These are phyloP conservation scores for Ia io DNA, from an alignment of 2,113 vertebrate species.

Conservation along the genomic window DNA sequence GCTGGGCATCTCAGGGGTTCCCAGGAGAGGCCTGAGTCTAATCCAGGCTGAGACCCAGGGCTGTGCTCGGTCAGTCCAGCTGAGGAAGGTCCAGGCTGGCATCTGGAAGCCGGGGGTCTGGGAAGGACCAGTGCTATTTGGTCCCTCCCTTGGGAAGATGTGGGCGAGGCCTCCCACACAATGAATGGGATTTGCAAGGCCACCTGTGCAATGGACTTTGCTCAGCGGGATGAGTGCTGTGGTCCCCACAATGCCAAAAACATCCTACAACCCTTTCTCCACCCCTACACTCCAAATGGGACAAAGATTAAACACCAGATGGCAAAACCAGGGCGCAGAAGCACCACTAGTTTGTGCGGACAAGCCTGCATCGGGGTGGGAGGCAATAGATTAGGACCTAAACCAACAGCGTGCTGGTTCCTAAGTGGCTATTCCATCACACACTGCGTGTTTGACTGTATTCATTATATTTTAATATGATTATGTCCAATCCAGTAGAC, in stretches of 20 bases:
- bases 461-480: conserved; percentile 74
- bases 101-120: rapidly evolving
- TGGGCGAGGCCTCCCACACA: rapidly evolving
- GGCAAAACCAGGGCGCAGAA: not conserved
- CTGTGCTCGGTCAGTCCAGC: rapidly evolving
- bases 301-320: not conserved
- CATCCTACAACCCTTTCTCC: not conserved
- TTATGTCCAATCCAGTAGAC: conserved; percentile 60
- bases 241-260: not conserved
- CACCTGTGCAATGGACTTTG: not conserved
- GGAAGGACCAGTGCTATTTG: not conserved
- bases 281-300: not conserved
- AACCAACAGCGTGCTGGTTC: not conserved
- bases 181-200: rapidly evolving
- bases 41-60: not conserved
- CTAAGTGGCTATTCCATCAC: conserved; percentile 10
- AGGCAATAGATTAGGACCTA: not conserved
- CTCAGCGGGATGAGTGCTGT: not conserved
- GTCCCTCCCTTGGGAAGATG: not conserved
- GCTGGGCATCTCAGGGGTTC: too few species aligned
- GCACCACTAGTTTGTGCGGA: not conserved
- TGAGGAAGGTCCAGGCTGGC: not conserved
- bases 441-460: conserved; percentile 47
- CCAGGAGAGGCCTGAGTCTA: not conserved
- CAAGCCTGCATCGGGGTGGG: not conserved